phyloP scores from a whole-genome alignment of 2,113 vertebrate species.

The Lycocorax pyrrhopterus region DNA sequence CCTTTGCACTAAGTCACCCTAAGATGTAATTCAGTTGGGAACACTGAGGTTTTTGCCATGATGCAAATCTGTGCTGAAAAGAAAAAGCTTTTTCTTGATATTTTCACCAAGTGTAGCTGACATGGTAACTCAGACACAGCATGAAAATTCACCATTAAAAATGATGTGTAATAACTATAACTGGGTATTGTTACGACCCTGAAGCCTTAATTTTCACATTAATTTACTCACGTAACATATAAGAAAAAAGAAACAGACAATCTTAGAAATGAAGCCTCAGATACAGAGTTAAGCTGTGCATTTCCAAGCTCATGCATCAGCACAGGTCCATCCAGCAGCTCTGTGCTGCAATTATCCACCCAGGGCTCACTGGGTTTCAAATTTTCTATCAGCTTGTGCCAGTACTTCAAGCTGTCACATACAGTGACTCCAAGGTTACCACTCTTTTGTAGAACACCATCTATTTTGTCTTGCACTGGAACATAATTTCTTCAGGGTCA shows the following conservation, averaged over 20 bases:
- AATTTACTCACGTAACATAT: neutral
- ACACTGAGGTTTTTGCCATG: neutral
- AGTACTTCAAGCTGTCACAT: neutral
- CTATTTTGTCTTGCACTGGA: neutral
- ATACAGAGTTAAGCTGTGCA: neutral
- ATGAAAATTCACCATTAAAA: neutral
- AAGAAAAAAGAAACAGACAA: neutral
- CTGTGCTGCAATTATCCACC: neutral
- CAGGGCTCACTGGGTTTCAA: neutral
- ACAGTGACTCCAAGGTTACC: neutral
- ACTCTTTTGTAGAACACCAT: neutral
- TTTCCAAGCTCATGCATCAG: neutral
- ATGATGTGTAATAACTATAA: neutral
- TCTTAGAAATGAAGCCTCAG: neutral
- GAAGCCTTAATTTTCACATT: neutral
- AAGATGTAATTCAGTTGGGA: neutral
- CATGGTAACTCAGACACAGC: neutral
- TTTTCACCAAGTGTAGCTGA: neutral
- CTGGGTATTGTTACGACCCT: rapidly evolving
- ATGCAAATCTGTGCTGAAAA: neutral
- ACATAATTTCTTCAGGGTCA: neutral
- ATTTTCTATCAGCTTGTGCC: neutral
- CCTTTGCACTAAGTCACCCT: neutral
- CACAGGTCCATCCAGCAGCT: neutral
- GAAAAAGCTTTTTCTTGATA: neutral